These are phyloP conservation scores for Drosophila bipectinata DNA, from an alignment of 1,140 invertebrate species.

Conservation along the genomic window DNA sequence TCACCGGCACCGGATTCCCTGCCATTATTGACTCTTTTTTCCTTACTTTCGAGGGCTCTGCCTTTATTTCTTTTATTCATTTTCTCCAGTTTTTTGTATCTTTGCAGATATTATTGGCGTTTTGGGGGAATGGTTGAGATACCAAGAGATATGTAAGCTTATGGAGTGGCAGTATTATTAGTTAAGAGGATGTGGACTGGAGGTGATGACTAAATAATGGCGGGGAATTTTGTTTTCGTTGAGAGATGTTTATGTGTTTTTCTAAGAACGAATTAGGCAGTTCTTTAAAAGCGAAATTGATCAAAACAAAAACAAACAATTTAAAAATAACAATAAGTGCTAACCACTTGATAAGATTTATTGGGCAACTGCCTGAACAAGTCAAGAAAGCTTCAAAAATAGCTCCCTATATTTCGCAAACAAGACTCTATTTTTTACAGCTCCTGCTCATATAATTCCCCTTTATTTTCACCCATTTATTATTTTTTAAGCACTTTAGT, in stretches of 20 bases:
- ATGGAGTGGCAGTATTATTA: conserved; percentile 25
- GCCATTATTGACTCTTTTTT: conserved; percentile 56
- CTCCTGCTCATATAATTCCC: conserved; percentile 2
- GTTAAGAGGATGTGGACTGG: conserved; percentile 47
- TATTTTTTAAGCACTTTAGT: conserved; percentile 7
- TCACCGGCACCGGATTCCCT: conserved; percentile 56
- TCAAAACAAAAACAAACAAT: background rate
- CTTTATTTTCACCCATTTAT: conserved; percentile 3
- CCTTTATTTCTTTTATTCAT: conserved; percentile 39
- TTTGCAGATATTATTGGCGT: conserved; percentile 1
- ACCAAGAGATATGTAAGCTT: conserved; percentile 10
- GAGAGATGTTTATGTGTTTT: background rate
- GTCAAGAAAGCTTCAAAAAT: background rate
- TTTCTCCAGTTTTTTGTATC: conserved; percentile 7
- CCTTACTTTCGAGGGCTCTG: conserved; percentile 44
- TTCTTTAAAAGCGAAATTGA: background rate
- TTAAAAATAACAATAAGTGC: too few species aligned
- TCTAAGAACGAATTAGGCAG: conserved; percentile 11
- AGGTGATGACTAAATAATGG: conserved; percentile 13
- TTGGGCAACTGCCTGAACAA: background rate
- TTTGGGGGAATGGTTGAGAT: conserved; percentile 5
- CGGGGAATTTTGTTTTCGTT: conserved; percentile 25
- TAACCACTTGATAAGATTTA: background rate
- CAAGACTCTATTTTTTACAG: background rate
- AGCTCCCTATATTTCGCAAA: background rate